Percentiles rank a stretch among this genome's conserved stretches.
Conservation (phyloP, 2,888 invertebrate species). For the Diaphora mendica region DNA sequence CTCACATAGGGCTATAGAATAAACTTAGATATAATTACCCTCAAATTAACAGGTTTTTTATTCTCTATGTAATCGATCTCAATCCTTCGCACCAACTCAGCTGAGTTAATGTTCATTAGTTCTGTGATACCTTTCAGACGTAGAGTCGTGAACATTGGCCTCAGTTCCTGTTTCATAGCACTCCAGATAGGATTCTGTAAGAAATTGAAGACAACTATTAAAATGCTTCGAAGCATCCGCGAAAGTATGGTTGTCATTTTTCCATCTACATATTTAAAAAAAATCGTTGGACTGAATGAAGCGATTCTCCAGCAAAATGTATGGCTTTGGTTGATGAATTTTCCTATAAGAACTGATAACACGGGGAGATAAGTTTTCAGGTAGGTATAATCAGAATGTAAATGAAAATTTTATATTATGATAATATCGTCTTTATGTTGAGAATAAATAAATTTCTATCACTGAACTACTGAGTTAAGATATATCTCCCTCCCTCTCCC, state of each 20-base stretch:
- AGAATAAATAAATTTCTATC: no score
- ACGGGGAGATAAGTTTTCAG: no score
- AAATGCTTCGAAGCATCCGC: slow-evolving; percentile 15
- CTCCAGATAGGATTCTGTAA: slow-evolving; percentile 72
- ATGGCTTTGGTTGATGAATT: background rate
- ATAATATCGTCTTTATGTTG: no score
- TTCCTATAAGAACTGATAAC: no score
- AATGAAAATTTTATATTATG: no score
- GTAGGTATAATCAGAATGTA: no score
- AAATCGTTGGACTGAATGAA: background rate
- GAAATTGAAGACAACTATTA: slow-evolving; percentile 13
- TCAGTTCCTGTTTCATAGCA: slow-evolving; percentile 65
- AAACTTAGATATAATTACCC: slow-evolving; percentile 54
- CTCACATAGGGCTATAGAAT: no score
- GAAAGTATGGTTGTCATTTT: background rate
- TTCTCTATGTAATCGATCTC: slow-evolving; percentile 64
- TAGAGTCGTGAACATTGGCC: slow-evolving; percentile 72
- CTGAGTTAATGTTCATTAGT: slow-evolving; percentile 73
- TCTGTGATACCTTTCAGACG: slow-evolving; percentile 66
- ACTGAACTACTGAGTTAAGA: no score
- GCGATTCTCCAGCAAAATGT: background rate
- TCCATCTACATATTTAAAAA: background rate
- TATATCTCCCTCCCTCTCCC: no score
- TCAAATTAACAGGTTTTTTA: slow-evolving; percentile 64
- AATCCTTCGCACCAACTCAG: slow-evolving; percentile 66